These are phyloP conservation scores for Miichthys miiuy DNA, from an alignment of 2,797 vertebrate species.

Conservation along the genomic window DNA sequence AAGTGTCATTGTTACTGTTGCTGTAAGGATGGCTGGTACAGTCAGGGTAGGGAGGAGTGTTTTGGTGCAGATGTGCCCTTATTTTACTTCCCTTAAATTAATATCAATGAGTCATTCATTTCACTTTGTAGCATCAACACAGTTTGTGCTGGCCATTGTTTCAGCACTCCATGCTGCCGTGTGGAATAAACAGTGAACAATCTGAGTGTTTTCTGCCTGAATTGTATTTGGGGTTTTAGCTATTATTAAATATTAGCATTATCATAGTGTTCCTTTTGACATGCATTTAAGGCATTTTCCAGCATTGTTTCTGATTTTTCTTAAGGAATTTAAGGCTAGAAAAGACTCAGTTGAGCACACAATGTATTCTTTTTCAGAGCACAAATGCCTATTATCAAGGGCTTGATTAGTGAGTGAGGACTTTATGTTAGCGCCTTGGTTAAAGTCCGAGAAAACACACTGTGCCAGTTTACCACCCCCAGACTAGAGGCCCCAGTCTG, in stretches of 20 bases:
- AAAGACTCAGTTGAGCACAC: background rate
- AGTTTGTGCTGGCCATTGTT: background rate
- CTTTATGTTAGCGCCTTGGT: background rate
- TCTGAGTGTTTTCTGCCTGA: background rate
- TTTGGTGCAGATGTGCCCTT: background rate
- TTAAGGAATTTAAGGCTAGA: background rate
- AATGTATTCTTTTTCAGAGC: background rate
- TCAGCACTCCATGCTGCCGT: background rate
- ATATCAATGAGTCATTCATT: background rate
- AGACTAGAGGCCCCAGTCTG: constrained; percentile 43
- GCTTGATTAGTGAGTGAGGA: background rate
- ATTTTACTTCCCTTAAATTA: background rate
- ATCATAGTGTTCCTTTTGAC: background rate
- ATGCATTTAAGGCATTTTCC: background rate
- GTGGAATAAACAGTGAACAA: background rate
- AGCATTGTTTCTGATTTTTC: background rate
- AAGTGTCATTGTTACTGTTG: background rate
- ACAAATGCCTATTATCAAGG: background rate
- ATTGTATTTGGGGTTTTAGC: background rate
- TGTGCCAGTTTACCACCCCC: constrained; percentile 12
- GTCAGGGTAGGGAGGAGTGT: no score
- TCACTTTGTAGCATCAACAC: background rate
- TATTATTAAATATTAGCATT: no score
- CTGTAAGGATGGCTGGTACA: background rate
- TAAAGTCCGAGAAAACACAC: constrained; percentile 14